These are phyloP conservation scores for Drosophila quinaria DNA, from an alignment of 2,888 invertebrate species.

Conservation along the genomic window DNA sequence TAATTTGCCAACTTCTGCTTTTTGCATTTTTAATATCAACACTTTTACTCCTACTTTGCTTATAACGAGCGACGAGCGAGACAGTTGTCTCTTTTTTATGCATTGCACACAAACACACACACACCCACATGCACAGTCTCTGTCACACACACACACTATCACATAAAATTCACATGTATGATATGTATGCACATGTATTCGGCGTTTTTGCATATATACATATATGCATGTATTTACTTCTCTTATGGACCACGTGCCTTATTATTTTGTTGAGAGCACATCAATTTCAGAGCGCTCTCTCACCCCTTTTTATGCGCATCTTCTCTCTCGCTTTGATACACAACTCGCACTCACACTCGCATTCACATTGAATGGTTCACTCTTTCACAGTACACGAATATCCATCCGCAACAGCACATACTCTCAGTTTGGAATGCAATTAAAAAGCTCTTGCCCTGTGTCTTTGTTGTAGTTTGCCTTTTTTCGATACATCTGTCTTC, in stretches of 20 bases:
- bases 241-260: constrained; percentile 75
- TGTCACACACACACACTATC: constrained; percentile 6
- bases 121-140: constrained; percentile 5
- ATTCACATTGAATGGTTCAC: constrained; percentile 10
- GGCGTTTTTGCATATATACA: constrained; percentile 27
- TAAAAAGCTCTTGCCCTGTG: constrained; percentile 40
- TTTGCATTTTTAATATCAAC: constrained; percentile 78
- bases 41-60: constrained; percentile 65
- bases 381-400: neutral
- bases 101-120: constrained; percentile 20
- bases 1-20: constrained; percentile 69
- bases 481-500: constrained; percentile 1
- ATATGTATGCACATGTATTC: constrained; percentile 5
- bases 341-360: neutral
- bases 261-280: constrained; percentile 58
- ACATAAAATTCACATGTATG: constrained; percentile 4
- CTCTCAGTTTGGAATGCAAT: constrained; percentile 49
- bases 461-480: constrained; percentile 14
- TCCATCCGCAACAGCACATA: constrained; percentile 1
- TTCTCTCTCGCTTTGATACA: constrained; percentile 23
- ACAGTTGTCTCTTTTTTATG: constrained; percentile 75
- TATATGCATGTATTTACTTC: constrained; percentile 45
- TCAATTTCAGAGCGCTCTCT: constrained; percentile 24
- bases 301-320: constrained; percentile 54
- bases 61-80: constrained; percentile 46